Evolutionary conservation across 2,888 invertebrate genomes (phyloP).

Genomic region (Acrobasis consociella): DNA sequence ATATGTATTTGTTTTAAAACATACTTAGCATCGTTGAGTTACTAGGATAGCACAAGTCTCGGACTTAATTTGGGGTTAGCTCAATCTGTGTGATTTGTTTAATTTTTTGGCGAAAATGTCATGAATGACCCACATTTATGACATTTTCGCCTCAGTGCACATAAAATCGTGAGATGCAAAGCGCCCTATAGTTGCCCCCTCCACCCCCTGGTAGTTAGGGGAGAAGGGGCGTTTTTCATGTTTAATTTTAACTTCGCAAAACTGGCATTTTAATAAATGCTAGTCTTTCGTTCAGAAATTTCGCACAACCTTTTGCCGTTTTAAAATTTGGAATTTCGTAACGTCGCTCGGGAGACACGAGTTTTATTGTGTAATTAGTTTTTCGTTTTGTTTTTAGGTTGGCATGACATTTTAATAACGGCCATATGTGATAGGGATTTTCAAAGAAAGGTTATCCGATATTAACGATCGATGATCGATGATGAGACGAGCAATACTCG

Average conservation of each 20-base stretch:
- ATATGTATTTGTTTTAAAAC: no score
- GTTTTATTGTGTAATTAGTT: constrained; percentile 77
- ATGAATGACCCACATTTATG: no score
- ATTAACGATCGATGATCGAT: no score
- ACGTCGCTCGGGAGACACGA: constrained; percentile 67
- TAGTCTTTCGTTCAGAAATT: constrained; percentile 74
- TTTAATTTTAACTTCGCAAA: constrained; percentile 82
- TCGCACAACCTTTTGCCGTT: constrained; percentile 67
- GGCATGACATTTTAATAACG: neutral
- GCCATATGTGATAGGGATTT: neutral
- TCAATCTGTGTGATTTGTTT: no score
- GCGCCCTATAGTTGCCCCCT: constrained; percentile 51
- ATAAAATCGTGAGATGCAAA: neutral
- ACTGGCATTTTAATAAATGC: constrained; percentile 80
- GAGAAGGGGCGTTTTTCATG: constrained; percentile 71
- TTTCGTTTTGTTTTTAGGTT: constrained; percentile 24
- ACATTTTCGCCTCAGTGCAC: no score
- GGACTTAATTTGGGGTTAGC: no score
- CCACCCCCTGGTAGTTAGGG: constrained; percentile 43
- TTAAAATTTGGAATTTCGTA: constrained; percentile 63
- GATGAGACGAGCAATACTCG: no score
- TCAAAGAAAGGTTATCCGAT: no score
- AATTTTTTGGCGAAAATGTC: no score
- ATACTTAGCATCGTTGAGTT: no score
- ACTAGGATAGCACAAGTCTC: no score